phyloP scores from a whole-genome alignment of 1,140 invertebrate genomes.

The Trachymyrmex septentrionalis region DNA sequence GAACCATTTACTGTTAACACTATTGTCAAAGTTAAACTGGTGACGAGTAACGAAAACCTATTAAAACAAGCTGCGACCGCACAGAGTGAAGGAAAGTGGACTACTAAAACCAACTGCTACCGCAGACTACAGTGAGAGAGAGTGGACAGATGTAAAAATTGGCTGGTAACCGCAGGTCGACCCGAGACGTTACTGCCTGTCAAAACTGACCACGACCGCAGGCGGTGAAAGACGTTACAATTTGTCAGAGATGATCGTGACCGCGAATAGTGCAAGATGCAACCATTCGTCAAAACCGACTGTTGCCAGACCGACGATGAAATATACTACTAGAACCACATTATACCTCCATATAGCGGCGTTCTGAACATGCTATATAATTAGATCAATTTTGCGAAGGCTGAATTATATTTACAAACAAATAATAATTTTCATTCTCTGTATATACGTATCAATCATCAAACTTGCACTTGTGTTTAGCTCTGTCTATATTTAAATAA shows the following conservation, averaged over 20 bases:
- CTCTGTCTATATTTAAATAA: constrained; percentile 1
- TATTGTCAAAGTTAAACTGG: constrained; percentile 9
- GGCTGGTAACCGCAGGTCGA: constrained; percentile 22
- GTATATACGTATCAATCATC: not conserved
- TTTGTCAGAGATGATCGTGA: constrained; percentile 54
- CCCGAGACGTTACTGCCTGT: constrained; percentile 55
- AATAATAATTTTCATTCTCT: not conserved
- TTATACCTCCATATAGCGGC: not conserved
- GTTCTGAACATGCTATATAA: not conserved
- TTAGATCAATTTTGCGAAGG: not conserved
- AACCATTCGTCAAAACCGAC: constrained; percentile 55
- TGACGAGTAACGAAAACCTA: constrained; percentile 27
- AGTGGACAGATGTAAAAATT: constrained; percentile 57
- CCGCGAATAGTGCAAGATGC: constrained; percentile 33
- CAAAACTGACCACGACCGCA: constrained; percentile 58
- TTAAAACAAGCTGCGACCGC: constrained; percentile 47
- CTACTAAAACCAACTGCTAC: constrained; percentile 42
- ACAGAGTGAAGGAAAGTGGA: constrained; percentile 7
- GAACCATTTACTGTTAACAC: constrained; percentile 28
- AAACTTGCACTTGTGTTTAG: not conserved
- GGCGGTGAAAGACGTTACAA: constrained; percentile 54
- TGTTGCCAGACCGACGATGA: not conserved
- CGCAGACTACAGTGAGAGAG: constrained; percentile 23
- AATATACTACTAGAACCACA: constrained; percentile 18
- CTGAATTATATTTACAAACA: not conserved